Base-by-base conservation (phyloP, 2,797 vertebrate genomes). In the Gadopsis marmoratus region DNA sequence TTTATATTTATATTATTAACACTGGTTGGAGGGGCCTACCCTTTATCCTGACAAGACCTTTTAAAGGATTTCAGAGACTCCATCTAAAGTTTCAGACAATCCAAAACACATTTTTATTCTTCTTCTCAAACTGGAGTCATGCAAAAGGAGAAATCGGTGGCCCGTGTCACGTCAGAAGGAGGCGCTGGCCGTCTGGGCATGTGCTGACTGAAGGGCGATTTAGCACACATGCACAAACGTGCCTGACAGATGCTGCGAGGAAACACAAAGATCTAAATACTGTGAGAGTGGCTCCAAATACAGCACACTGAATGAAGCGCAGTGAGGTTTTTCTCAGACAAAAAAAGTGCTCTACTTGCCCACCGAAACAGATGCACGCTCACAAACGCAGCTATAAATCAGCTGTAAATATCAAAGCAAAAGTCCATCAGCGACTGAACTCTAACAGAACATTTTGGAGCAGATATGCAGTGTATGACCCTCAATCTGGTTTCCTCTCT, bases 361-460 rank as follows among this genome's bases (percentile, higher is more conserved):
- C 33, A 7, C 56, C 41, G 4, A 51, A 37, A 14, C 78, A 60
- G 54, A 59, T 37, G 62, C 31, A 43, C 45, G 2, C 26, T 41
- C 23, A 48, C 33, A 53, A 29, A 45, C 48, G 53, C 48, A 33
- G 37, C 41, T 41, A 68, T 35, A 71, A 75, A 21, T 73, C 19
- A 47, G 35, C 47, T 0, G 48, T 7, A 19, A 45, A 21, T 63
- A 54, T 84, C 81, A 84, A 84, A 86, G 53, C 71, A 21, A 10
- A 29, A 33, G 59, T 48, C 65, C 48, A 4, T 65, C 59, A 45
- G 26, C 12, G 2, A 7, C 39, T 53, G 68, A 33, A 29, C 37
- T 17, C 56, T 48, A 60, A 51, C 58, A 19, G 37, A 37, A 43
- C 54, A 21, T 5, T 16, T 9, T 2, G 45, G 17, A 48, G 39